Conservation (phyloP, 1,140 invertebrate genomes). For the Mizuhopecten yessoensis region DNA sequence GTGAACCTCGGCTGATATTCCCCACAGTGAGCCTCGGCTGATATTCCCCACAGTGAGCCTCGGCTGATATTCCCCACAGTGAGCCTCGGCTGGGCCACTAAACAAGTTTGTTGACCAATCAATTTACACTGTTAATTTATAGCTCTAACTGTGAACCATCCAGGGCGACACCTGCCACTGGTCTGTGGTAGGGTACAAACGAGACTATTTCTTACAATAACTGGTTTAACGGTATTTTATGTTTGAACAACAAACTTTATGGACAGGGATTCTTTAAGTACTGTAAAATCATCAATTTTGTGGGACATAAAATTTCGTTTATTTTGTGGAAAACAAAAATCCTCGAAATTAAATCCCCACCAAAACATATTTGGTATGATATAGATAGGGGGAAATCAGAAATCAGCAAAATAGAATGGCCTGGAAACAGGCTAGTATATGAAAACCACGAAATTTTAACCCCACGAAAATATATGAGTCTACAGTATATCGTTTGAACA, state of each 20-base stretch:
- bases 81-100: neutral
- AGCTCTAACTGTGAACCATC: neutral
- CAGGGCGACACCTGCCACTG: neutral
- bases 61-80: neutral
- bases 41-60: neutral
- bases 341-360: no score
- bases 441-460: no score
- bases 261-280: neutral
- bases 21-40: neutral
- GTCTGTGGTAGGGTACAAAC: neutral
- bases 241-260: neutral
- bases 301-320: no score
- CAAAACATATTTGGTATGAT: no score
- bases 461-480: no score
- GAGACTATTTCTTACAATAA: neutral
- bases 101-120: neutral
- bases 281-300: no score
- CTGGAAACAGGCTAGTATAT: no score
- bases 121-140: slow-evolving; percentile 17
- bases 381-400: no score
- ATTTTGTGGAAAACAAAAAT: no score
- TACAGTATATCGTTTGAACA: no score
- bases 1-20: neutral
- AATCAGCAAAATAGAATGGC: no score
- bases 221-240: neutral